Base-by-base conservation (phyloP, 2,113 vertebrate genomes). In the Festucalex cinctus region DNA sequence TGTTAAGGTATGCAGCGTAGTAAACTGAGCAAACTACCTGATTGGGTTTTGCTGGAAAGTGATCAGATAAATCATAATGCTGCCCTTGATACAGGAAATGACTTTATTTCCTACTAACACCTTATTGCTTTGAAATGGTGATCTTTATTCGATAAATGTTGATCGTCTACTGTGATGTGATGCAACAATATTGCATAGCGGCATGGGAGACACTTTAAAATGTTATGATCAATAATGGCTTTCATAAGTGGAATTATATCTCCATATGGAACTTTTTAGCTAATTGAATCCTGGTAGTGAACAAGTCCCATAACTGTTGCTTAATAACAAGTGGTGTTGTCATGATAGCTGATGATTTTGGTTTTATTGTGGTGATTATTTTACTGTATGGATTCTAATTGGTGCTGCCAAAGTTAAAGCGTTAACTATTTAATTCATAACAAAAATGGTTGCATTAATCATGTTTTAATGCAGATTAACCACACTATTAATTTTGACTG, bases 151-250 rank as follows among this genome's bases (percentile, higher is more conserved):
- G 68, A 81, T 77, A 54, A 43, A 71, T 60, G 24, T 71, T 49
- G 48, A 49, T 37, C 53, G 63, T 69, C 36, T n/a, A 48, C 64
- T 8, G 5, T 46, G 69, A 59, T 65, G 61, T 58, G 49, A 78
- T n/a, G 17, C 68, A 51, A 70, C 57, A 65, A 71, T 65, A 16
- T 22, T 62, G 71, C 41, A 32, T 60, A 68, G 77, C 51, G 14
- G 69, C 58, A 19, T 49, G 57, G 46, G 75, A 66, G 70, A 70
- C 28, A 84, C 85, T 85, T 84, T 53, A 77, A 79, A 88, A 82
- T 67, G 86, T 82, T 80, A 69, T 86, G 82, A 91, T 91, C 85
- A 90, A 91, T 91, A 90, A 83, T 72, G 80, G 81, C 79, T 83
- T 83, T 77, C 65, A 76, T 66, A 69, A 78, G 82, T 81, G 83